phyloP scores from a whole-genome alignment of 2,888 invertebrate genomes.

The Catonia carolina region DNA sequence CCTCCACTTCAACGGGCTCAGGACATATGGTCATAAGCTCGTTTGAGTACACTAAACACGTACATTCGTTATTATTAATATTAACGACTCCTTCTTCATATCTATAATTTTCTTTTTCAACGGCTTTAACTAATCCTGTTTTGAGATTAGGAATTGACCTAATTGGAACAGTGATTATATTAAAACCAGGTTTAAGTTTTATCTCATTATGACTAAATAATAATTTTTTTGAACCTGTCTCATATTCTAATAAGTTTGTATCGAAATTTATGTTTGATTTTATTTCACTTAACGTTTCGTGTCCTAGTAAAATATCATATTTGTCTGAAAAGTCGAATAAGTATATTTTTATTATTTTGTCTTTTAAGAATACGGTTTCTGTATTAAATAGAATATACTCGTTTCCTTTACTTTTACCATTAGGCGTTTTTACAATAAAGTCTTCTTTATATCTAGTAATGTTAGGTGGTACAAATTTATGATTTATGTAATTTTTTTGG shows the following conservation, averaged over 20 bases:
- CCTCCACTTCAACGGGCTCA: constrained; percentile 1
- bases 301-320: constrained; percentile 10
- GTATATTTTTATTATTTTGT: not conserved
- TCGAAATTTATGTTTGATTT: not conserved
- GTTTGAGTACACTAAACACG: not conserved
- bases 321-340: constrained; percentile 5
- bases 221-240: too few species aligned
- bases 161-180: not conserved
- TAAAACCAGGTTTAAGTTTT: constrained; percentile 3
- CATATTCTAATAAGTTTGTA: not conserved
- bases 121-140: constrained; percentile 1
- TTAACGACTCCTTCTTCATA: not conserved
- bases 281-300: constrained; percentile 2
- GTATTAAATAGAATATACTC: not conserved
- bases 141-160: not conserved
- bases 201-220: not conserved
- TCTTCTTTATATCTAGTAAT: constrained; percentile 1
- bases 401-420: not conserved
- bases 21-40: not conserved
- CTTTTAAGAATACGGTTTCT: not conserved
- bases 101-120: constrained; percentile 7
- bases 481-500: constrained; percentile 9
- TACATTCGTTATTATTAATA: not conserved
- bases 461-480: not conserved
- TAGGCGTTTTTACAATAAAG: constrained; percentile 8